These are phyloP conservation scores for Phenganax marumi DNA, from an alignment of 92 coral and sea anemone species.

Conservation along the genomic window DNA sequence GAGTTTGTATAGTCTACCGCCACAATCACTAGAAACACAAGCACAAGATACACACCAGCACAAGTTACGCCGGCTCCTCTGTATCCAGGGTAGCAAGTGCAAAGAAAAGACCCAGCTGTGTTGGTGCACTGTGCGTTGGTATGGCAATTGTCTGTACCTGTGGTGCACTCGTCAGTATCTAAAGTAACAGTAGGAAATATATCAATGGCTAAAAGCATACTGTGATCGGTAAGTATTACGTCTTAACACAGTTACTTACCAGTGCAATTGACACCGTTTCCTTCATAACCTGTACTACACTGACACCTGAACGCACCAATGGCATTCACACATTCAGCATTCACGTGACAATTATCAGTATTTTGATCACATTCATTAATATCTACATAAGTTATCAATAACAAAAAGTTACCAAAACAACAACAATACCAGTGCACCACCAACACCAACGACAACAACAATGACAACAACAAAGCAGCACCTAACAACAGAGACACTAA, in stretches of 20 bases:
- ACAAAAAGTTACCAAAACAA: background rate
- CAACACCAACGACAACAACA: too few species aligned
- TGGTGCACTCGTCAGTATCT: conserved; percentile 12
- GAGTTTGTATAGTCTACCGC: too few species aligned
- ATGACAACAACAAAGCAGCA: too few species aligned
- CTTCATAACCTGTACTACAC: conserved; percentile 48
- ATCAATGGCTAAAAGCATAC: background rate
- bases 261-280: conserved; percentile 50
- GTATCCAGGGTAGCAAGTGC: background rate
- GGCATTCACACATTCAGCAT: conserved; percentile 43
- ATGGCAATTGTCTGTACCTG: background rate
- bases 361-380: conserved; percentile 39
- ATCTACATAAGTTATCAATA: conserved; percentile 27
- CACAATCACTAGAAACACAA: background rate
- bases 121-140: background rate
- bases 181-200: background rate
- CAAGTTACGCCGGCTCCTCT: background rate
- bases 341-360: conserved; percentile 45
- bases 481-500: too few species aligned
- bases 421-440: background rate
- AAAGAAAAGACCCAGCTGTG: conserved; percentile 4
- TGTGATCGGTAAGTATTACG: background rate
- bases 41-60: background rate
- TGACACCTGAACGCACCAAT: conserved; percentile 43
- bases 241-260: conserved; percentile 1